These are phyloP conservation scores for Monochamus alternatus DNA, from an alignment of 2,888 invertebrate genomes.

Conservation along the genomic window DNA sequence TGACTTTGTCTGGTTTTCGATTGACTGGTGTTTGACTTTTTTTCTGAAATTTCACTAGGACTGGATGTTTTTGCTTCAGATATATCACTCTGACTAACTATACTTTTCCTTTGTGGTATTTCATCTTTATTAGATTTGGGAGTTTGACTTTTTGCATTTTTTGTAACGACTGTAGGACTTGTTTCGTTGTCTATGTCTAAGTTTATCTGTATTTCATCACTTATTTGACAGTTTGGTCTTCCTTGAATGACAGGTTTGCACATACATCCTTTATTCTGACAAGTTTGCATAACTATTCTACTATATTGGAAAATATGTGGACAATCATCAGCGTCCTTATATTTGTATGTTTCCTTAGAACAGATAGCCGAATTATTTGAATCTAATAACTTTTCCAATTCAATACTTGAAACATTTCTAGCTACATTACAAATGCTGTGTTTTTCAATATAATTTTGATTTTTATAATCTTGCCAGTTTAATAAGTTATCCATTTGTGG, in stretches of 20 bases:
- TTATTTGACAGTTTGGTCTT: not conserved
- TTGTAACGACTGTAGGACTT: not conserved
- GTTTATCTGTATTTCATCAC: conserved; percentile 1
- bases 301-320: conserved; percentile 6
- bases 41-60: too few species aligned
- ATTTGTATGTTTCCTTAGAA: not conserved
- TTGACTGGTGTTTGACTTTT: too few species aligned
- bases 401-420: conserved; percentile 24
- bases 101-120: not conserved
- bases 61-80: not conserved
- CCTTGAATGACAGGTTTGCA: conserved; percentile 16
- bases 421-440: not conserved
- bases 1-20: too few species aligned
- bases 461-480: not conserved
- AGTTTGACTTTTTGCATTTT: conserved; percentile 21
- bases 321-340: conserved; percentile 4
- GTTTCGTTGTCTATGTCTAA: not conserved
- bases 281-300: conserved; percentile 12
- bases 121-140: not conserved
- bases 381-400: conserved; percentile 18
- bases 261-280: conserved; percentile 29
- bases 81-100: not conserved
- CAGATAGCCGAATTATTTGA: not conserved
- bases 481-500: not conserved
- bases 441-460: not conserved